phyloP scores from a whole-genome alignment of 2,888 invertebrate genomes.

The Cantharis flavilabris region DNA sequence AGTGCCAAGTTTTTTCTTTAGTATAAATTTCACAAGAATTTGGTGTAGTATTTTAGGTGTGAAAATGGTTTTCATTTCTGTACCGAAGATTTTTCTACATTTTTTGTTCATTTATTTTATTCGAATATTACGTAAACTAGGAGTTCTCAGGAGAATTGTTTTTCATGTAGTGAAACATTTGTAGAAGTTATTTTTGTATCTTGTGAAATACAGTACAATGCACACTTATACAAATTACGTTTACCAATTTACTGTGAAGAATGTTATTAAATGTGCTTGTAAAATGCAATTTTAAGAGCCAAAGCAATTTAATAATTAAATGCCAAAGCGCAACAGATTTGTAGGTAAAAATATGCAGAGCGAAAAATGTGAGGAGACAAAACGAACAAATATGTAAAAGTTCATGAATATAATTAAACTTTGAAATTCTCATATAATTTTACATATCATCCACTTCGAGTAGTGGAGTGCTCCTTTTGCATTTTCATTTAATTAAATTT shows the following conservation, averaged over 20 bases:
- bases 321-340: neutral
- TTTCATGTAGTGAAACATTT: neutral
- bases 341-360: neutral
- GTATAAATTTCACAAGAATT: neutral
- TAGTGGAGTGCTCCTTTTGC: neutral
- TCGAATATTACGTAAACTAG: neutral
- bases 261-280: neutral
- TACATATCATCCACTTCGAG: neutral
- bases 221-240: neutral
- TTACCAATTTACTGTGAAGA: neutral
- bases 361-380: neutral
- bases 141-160: neutral
- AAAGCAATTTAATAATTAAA: neutral
- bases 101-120: neutral
- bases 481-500: neutral
- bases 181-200: neutral
- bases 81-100: neutral
- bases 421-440: neutral
- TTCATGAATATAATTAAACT: neutral
- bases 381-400: neutral
- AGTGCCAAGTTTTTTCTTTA: neutral
- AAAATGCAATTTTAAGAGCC: too few relatives aligned
- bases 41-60: neutral
- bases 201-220: neutral
- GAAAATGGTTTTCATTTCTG: neutral